These are phyloP conservation scores for Chelonia mydas DNA, from an alignment of 2,797 vertebrate species.

Conservation along the genomic window DNA sequence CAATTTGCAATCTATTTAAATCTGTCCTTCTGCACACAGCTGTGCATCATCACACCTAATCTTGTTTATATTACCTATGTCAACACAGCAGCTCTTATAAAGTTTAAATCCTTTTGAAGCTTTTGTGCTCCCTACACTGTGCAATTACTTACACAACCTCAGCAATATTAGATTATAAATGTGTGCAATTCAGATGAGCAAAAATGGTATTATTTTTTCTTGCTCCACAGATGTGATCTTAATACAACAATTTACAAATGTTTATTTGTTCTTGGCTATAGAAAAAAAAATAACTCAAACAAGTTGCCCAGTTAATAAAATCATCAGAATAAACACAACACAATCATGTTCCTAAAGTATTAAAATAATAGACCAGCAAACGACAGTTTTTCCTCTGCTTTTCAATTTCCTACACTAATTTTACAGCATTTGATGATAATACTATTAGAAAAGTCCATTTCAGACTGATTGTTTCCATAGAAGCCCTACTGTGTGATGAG, in stretches of 20 bases:
- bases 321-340: not conserved
- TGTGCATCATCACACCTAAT: conserved; percentile 33
- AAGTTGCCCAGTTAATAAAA: not conserved
- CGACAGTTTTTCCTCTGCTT: not conserved
- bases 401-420: not conserved
- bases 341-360: not conserved
- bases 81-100: conserved; percentile 12
- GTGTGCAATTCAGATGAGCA: not conserved
- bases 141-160: not conserved
- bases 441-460: not conserved
- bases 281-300: not conserved
- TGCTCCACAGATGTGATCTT: not conserved
- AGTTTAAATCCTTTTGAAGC: conserved; percentile 21
- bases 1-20: conserved; percentile 28
- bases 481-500: not conserved
- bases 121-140: not conserved
- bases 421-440: not conserved
- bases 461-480: not conserved
- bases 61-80: conserved; percentile 49
- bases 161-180: conserved; percentile 22
- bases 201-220: not conserved
- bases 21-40: not conserved
- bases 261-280: not conserved
- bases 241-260: not conserved
- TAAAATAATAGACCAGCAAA: not conserved